A percentile compares a stretch with the other conserved stretches of the same genome.
These are phyloP conservation scores for Oreochromis aureus DNA, from an alignment of 2,113 vertebrate genomes.

Conservation along the genomic window DNA sequence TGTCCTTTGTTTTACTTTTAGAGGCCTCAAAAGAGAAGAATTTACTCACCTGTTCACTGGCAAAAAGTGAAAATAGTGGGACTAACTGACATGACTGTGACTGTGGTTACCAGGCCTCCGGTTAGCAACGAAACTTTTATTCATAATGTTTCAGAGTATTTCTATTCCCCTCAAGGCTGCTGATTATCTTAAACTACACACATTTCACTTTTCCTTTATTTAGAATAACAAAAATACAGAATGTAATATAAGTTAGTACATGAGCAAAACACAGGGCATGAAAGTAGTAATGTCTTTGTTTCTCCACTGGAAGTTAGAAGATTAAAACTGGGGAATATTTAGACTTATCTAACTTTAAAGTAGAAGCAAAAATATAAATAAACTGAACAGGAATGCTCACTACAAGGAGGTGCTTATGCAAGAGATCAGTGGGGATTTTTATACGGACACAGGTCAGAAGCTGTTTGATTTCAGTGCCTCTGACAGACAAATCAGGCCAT, in stretches of 20 bases:
- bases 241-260: neutral
- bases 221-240: neutral
- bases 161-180: neutral
- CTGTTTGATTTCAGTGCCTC: constrained; percentile 1
- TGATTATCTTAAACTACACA: neutral
- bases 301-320: neutral
- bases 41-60: neutral
- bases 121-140: neutral
- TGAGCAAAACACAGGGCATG: neutral
- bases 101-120: neutral
- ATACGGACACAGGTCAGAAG: constrained; percentile 13
- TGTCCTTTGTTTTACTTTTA: neutral
- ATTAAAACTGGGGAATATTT: neutral
- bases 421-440: constrained; percentile 24
- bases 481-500: neutral
- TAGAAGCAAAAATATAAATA: neutral
- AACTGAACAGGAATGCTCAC: neutral
- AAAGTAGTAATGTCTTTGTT: neutral
- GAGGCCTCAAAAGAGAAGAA: neutral
- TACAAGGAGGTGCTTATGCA: neutral
- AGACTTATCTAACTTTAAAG: neutral
- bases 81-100: neutral
- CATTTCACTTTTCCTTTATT: neutral
- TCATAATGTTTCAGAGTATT: neutral
- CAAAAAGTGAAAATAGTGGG: neutral